A percentile compares a stretch with the other conserved stretches of the same genome.
phyloP scores from a whole-genome alignment of 1,140 invertebrate species.

The Drosophila equinoxialis region DNA sequence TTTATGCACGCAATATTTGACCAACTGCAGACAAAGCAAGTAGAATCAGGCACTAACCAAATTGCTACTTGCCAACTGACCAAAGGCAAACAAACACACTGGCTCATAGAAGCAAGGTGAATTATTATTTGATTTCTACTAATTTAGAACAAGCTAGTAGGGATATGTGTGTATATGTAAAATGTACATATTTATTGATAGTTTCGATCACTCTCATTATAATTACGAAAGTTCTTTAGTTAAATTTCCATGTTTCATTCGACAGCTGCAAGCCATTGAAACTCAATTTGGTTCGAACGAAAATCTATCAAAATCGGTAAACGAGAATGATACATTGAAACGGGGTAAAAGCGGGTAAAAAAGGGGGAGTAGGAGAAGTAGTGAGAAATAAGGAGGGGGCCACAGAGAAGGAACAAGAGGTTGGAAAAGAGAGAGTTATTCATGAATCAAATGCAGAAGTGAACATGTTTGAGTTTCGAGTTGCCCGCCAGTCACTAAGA shows the following conservation, averaged over 20 bases:
- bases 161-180: neutral
- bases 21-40: conserved; percentile 43
- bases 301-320: conserved; percentile 56
- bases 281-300: conserved; percentile 35
- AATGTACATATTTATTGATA: neutral
- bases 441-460: conserved; percentile 60
- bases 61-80: conserved; percentile 27
- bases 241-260: conserved; percentile 10
- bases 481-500: conserved; percentile 58
- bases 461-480: conserved; percentile 54
- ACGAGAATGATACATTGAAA: conserved; percentile 9
- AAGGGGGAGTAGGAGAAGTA: neutral
- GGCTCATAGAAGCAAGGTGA: neutral
- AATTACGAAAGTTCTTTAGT: conserved; percentile 8
- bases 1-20: conserved; percentile 49
- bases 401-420: conserved; percentile 18
- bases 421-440: conserved; percentile 27
- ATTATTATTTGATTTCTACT: conserved; percentile 70
- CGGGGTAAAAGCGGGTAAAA: too few species aligned
- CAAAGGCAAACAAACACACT: conserved; percentile 34
- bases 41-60: conserved; percentile 18
- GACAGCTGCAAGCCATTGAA: conserved; percentile 28
- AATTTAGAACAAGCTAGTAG: conserved; percentile 32
- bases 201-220: conserved; percentile 8
- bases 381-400: neutral